phyloP scores from a whole-genome alignment of 1,140 invertebrate species.

The Pinna nobilis region DNA sequence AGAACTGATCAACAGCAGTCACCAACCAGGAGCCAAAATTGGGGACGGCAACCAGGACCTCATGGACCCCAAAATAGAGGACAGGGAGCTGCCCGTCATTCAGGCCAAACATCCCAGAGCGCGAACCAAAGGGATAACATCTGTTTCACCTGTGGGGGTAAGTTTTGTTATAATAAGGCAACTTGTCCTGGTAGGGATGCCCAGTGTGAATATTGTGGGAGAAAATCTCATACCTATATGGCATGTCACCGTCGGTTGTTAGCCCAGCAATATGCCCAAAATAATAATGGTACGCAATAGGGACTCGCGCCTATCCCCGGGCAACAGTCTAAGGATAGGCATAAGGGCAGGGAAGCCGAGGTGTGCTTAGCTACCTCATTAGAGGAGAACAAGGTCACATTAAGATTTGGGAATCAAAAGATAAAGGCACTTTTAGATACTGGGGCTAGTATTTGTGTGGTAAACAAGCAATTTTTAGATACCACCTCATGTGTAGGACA shows the following conservation, averaged over 20 bases:
- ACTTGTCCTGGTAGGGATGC: neutral
- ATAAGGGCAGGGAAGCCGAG: neutral
- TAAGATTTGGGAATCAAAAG: neutral
- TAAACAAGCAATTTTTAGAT: neutral
- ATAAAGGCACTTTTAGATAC: constrained; percentile 8
- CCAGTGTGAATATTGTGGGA: neutral
- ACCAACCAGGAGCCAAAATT: no score
- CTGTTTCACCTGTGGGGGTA: neutral
- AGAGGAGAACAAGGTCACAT: constrained; percentile 1
- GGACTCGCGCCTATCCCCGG: neutral
- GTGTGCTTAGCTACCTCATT: neutral
- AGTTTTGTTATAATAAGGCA: constrained; percentile 4
- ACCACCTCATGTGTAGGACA: neutral
- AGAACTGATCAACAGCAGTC: no score
- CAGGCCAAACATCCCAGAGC: neutral
- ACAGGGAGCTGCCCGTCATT: neutral
- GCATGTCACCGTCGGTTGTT: neutral
- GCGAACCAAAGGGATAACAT: neutral
- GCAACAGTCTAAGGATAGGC: constrained; percentile 3
- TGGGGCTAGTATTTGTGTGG: constrained; percentile 1
- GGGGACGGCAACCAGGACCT: no score
- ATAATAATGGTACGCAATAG: neutral
- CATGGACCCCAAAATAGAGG: no score
- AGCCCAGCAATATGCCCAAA: neutral
- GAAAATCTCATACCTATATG: neutral